Evolutionary conservation across 30 jellyfish, hydroid and myxozoan genomes (phyloP).

Genomic region (Hydractinia symbiolongicarpus): DNA sequence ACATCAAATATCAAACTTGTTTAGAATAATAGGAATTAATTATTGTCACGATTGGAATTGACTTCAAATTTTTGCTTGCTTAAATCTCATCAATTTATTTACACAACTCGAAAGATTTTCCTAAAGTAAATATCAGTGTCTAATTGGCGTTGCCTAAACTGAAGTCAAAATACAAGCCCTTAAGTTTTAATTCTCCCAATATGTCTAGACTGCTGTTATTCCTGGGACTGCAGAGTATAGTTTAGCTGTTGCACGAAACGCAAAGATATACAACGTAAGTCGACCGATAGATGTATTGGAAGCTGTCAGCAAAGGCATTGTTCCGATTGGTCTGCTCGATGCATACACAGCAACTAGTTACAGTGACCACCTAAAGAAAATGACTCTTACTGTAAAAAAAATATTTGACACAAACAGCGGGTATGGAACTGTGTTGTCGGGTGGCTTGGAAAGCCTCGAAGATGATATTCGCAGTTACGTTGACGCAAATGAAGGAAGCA

Average conservation of each 20-base stretch:
- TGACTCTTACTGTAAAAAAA: background rate
- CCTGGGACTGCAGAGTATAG: slow-evolving; percentile 6
- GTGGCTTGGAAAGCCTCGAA: background rate
- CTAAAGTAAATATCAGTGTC: too few species aligned
- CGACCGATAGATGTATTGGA: background rate
- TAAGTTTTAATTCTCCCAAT: too few species aligned
- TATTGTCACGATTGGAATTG: too few species aligned
- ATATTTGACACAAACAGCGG: background rate
- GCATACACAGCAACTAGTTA: background rate
- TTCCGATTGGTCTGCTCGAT: background rate
- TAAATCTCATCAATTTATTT: too few species aligned
- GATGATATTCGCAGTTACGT: background rate
- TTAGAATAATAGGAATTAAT: too few species aligned
- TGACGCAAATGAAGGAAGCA: background rate
- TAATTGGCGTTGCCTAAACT: too few species aligned
- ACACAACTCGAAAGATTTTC: too few species aligned
- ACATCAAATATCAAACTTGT: too few species aligned
- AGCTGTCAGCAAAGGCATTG: background rate
- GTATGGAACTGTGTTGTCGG: background rate
- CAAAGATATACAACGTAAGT: background rate
- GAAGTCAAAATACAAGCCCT: too few species aligned
- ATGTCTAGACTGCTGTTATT: slow-evolving; percentile 2
- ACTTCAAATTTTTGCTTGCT: too few species aligned
- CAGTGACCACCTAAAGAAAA: background rate
- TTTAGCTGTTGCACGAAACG: background rate